Evolutionary conservation across 1,140 invertebrate species (phyloP), one percentile per base, ranked within the genome.

Genomic region (Scaptomyza hsui): DNA sequence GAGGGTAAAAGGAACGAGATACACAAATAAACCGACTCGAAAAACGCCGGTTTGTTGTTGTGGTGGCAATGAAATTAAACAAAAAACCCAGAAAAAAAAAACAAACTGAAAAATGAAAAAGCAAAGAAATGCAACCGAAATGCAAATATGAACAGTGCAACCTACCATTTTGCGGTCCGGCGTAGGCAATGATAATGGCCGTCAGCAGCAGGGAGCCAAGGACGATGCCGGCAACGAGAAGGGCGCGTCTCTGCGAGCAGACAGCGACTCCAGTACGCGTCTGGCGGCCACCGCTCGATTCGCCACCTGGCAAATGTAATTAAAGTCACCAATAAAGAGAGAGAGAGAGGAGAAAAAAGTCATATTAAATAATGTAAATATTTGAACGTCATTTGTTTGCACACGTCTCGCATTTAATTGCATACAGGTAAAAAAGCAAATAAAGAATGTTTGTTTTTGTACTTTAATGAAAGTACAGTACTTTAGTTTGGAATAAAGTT

Each of bases 181-280:
- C 97, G 90, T 98, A 98, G 47, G 97, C 97, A 69, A 98, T 96
- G 65, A 98, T 95, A 63, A 98, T 92, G 47, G 97, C 96, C 74
- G 97, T 95, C 51, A 95, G 92, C 78, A 98, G 94, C 69, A 98
- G 94, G 32, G 96, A 94, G 2, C 95, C 93, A 78, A 97, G 95
- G 19, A 97, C 95, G 24, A 95, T 91, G 9, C 94, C 94, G 24
- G 96, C 95, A 64, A 98, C 94, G 81, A 94, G 94, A 6, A 97
- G 93, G 19, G 97, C 97, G 72, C 95, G 94, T 65, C 96, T 95
- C 86, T 97, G 96, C 9, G 96, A 97, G 92, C 97, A 98, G 2
- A 97, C 95, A 5, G 97, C 94, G 55, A 97, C 96, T 44, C 95
- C 94, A 91, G 94, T 94, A 29, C 92, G 95, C 93, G 91, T 95